A percentile compares a stretch with the other conserved stretches of the same genome.
Conservation (phyloP, 2,113 vertebrate species). For the Crotalus helleri region DNA sequence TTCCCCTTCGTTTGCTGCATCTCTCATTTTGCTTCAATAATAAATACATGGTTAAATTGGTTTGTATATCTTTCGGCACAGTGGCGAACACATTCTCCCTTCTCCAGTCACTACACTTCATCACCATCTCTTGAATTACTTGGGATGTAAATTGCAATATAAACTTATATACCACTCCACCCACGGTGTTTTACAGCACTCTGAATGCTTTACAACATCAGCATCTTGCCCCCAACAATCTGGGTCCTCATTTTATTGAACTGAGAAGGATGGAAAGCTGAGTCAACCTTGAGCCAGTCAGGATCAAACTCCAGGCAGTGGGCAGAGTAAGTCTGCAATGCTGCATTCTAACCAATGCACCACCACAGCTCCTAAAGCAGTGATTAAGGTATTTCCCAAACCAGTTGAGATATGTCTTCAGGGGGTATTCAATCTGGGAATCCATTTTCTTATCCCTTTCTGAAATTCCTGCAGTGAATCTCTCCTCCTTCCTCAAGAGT, state of each 20-base stretch:
- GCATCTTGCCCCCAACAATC: no score
- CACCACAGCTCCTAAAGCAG: background rate
- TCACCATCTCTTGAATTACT: background rate
- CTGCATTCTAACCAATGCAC: no score
- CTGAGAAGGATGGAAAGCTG: no score
- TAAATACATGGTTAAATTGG: background rate
- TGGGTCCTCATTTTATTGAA: no score
- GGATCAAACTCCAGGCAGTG: no score
- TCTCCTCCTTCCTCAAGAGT: background rate
- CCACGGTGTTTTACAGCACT: no score
- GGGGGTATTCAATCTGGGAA: background rate
- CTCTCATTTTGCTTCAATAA: conserved; percentile 3
- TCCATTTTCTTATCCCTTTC: background rate
- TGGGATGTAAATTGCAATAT: background rate
- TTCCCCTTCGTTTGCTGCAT: background rate
- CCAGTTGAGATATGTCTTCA: background rate
- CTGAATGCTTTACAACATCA: no score
- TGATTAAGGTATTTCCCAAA: background rate
- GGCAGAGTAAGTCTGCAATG: no score
- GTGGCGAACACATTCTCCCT: background rate
- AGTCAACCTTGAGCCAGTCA: no score
- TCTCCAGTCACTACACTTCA: background rate
- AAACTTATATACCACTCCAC: no score
- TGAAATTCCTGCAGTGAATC: background rate
- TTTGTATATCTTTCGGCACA: background rate